Base-by-base conservation (phyloP, 2,797 vertebrate genomes). In the Pseudocheirus occidentalis region DNA sequence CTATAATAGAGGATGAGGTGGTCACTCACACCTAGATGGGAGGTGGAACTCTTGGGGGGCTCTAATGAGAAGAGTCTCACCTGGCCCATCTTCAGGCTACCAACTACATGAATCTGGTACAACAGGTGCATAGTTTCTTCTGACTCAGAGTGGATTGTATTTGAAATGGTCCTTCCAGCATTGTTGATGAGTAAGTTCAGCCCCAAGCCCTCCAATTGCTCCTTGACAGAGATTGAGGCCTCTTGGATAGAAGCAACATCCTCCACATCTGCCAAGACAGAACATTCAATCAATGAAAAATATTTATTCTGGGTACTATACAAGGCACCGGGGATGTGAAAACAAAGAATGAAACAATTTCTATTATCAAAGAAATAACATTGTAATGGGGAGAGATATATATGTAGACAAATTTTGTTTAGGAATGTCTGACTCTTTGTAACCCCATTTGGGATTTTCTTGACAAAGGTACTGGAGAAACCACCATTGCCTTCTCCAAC, bases 21-120 rank as follows among this genome's bases (percentile, higher is more conserved):
- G n/a, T 81, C 66, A 81, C n/a, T 40, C 18, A 46, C 24, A 21
- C 21, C 40, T 40, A 81, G 40, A 27, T 46, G 12, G n/a, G 2
- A 18, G 14, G 5, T 34, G 50, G 81, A 4, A 55, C 16, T 62
- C 53, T 21, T 34, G 31, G 95, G 59, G n/a, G 28, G 0, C 28
- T 0, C 0, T 4, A 81, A 28, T 6, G 0, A 50, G 87, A 58
- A 93, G 57, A 5, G 95, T 54, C 90, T 93, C 0, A 10, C 53
- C 54, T 0, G 0, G 0, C 0, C 16, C 1, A 54, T 34, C 1
- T 0, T 1, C 1, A 6, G 6, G 31, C 0, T 0, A 11, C 87
- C 24, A 62, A 56, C 0, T 5, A 62, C 0, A 0, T 28, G 55
- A 31, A 14, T 58, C 12, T 59, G 2, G 34, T 53, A 18, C 13